Percentiles rank a stretch among this genome's conserved stretches.
Evolutionary conservation across 1,140 invertebrate species (phyloP).

Genomic region (Acyrthosiphon pisum): DNA sequence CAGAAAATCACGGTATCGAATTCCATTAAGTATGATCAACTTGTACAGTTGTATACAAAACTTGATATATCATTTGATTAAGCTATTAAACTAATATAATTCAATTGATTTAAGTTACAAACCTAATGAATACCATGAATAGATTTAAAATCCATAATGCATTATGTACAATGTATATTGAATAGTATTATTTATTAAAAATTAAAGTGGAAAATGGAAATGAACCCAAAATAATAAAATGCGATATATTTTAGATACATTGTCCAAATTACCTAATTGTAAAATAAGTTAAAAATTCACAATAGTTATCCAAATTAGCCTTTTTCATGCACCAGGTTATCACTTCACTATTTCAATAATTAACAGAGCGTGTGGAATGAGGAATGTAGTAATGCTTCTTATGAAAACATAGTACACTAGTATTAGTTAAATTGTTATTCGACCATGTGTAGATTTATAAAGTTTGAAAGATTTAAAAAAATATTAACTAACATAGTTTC

Average conservation of each 20-base stretch:
- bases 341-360: background rate
- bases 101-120: too few relatives aligned
- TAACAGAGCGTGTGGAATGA: background rate
- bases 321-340: background rate
- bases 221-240: background rate
- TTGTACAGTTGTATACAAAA: too few relatives aligned
- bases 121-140: background rate
- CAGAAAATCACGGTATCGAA: too few relatives aligned
- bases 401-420: background rate
- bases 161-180: background rate
- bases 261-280: background rate
- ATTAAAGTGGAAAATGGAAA: background rate
- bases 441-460: background rate
- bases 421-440: conserved; percentile 13
- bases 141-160: background rate
- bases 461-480: background rate
- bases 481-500: background rate
- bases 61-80: too few relatives aligned
- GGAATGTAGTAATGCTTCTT: background rate
- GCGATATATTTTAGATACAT: background rate
- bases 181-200: background rate
- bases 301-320: background rate
- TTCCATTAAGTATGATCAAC: background rate
- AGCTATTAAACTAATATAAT: too few relatives aligned
- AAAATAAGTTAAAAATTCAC: background rate